Base-by-base conservation (phyloP, 2,888 invertebrate genomes). In the Camptogramma bilineatum region DNA sequence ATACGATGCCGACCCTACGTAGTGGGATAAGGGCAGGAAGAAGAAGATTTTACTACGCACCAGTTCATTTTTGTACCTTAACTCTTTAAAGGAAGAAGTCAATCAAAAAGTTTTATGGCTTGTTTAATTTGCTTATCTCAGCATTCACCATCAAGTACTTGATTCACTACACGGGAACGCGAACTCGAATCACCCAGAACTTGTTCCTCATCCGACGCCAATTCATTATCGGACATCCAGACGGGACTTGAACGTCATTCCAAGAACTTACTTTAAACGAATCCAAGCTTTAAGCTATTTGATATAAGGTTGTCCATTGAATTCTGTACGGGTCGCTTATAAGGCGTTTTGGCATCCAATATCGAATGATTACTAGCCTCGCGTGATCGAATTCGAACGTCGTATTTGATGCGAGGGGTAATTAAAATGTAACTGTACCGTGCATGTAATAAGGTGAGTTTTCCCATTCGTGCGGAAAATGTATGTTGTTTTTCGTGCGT, bases 341-440 rank as follows among this genome's bases (percentile, higher is more conserved):
- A 91, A 84, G 87, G 80, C 90, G 76, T 83, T 85, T 83, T 87
- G 86, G 89, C 87, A 86, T 83, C 85, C 82, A 83, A 87, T 86
- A 84, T 84, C 86, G 85, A 90, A 87, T 92, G 93, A 93, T 92
- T 92, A 92, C 91, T 88, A 89, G 88, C 84, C 87, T 84, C 81
- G 80, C 81, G 75, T 81, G 84, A 83, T 85, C 75, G 82, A 79
- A 76, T 76, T 81, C 79, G 79, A 90, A 90, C 82, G 88, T 77
- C 86, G 82, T 88, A 90, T 84, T 83, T 78, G 81, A 74, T 69
- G 47, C 47, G 54, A 31, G 51, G 56, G 68, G 63, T 81, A 75
- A 78, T 80, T 80, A 73, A 86, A 84, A 82, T 78, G 74, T 76
- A 76, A 79, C 85, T 84, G 74, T 90, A 86, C 68, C 4, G 0